These are phyloP conservation scores for Pharmacophagus antenor DNA, from an alignment of 2,888 invertebrate species.

Conservation along the genomic window DNA sequence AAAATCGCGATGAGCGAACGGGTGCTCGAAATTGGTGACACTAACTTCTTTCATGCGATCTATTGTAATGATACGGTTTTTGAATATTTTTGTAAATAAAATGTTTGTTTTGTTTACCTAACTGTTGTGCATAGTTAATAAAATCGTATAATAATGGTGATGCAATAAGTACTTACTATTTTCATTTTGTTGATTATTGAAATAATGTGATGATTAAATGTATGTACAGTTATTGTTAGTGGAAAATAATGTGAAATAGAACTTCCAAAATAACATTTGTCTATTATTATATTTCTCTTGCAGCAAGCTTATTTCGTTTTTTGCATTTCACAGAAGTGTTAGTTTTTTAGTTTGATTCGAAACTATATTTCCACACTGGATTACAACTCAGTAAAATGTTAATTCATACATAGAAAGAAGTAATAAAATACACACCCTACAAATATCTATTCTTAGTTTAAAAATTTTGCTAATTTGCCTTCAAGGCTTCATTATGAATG, in stretches of 20 bases:
- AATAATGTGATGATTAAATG: conserved; percentile 55
- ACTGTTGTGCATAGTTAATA: conserved; percentile 35
- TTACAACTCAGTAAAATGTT: too few relatives aligned
- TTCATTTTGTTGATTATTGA: conserved; percentile 52
- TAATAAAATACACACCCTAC: too few relatives aligned
- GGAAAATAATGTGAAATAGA: conserved; percentile 47
- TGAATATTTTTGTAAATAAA: conserved; percentile 68
- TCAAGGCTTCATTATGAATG: too few relatives aligned
- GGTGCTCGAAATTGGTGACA: conserved; percentile 33
- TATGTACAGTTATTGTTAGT: conserved; percentile 66
- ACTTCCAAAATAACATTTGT: conserved; percentile 40
- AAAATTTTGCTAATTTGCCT: too few relatives aligned
- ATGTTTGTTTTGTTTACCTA: conserved; percentile 43
- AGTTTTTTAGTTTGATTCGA: too few relatives aligned
- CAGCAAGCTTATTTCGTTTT: background rate
- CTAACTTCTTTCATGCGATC: conserved; percentile 21
- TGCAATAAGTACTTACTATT: conserved; percentile 66
- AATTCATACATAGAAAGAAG: too few relatives aligned
- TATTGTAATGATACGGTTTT: conserved; percentile 36
- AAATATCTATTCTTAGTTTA: too few relatives aligned
- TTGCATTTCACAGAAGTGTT: too few relatives aligned
- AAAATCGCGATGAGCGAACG: conserved; percentile 34
- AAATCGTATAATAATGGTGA: conserved; percentile 36
- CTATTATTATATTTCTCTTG: conserved; percentile 28
- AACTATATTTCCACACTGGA: too few relatives aligned